Evolutionary conservation across 2,113 vertebrate species (phyloP).

Genomic region (Macroglossus sobrinus): DNA sequence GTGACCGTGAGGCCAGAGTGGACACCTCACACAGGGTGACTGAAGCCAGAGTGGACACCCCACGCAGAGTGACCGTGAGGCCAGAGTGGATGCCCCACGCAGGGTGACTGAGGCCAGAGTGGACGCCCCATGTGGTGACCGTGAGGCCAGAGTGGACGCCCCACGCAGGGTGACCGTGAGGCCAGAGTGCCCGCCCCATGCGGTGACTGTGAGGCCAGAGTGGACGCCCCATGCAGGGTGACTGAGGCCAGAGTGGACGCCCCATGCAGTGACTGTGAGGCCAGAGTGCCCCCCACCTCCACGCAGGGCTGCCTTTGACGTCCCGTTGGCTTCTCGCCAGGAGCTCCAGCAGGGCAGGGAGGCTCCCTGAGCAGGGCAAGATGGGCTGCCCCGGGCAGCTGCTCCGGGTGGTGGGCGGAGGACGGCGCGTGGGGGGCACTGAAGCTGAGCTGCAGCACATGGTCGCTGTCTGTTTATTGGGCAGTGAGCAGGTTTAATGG

Average conservation of each 20-base stretch:
- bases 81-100: neutral
- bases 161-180: too few relatives aligned
- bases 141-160: neutral
- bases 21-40: neutral
- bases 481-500: slow-evolving; percentile 81
- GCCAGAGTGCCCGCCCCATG: neutral
- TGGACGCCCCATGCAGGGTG: neutral
- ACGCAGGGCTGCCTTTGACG: rapidly evolving
- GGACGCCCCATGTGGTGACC: neutral
- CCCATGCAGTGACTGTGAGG: neutral
- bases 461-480: slow-evolving; percentile 83
- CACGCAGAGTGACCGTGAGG: neutral
- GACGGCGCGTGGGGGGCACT: slow-evolving; percentile 66
- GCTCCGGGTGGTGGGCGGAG: slow-evolving; percentile 7
- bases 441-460: slow-evolving; percentile 77
- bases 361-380: neutral
- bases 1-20: neutral
- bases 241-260: neutral
- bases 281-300: too few relatives aligned
- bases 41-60: neutral
- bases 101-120: neutral
- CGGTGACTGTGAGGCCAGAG: neutral
- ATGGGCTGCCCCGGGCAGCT: neutral
- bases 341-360: neutral
- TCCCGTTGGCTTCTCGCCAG: rapidly evolving